A percentile compares a stretch with the other conserved stretches of the same genome.
Conservation (phyloP, 1,140 invertebrate species). For the Notospermus geniculatus region DNA sequence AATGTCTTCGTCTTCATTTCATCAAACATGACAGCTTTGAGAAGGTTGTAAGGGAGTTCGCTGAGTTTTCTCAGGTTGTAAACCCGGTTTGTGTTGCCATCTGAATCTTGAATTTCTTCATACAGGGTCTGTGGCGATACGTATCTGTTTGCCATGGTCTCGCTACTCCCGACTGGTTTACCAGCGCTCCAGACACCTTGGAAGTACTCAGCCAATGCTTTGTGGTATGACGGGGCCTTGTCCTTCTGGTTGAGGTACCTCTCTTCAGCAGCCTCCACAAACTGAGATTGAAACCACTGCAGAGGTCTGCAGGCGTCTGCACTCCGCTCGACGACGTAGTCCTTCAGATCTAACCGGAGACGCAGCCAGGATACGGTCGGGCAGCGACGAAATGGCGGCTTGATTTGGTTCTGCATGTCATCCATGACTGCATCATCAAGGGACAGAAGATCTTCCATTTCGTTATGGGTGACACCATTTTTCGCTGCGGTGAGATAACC, state of each 20-base stretch:
- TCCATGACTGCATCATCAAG: conserved; percentile 69
- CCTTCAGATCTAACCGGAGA: conserved; percentile 64
- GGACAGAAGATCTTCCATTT: conserved; percentile 72
- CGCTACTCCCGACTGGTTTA: conserved; percentile 39
- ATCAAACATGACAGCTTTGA: conserved; percentile 81
- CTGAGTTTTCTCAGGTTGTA: conserved; percentile 76
- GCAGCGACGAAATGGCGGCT: conserved; percentile 52
- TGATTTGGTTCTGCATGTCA: conserved; percentile 33
- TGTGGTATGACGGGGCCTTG: conserved; percentile 55
- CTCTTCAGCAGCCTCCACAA: conserved; percentile 61
- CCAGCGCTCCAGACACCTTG: conserved; percentile 38
- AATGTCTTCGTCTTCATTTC: conserved; percentile 90
- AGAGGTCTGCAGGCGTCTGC: conserved; percentile 63
- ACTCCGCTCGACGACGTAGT: conserved; percentile 65
- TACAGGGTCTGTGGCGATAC: conserved; percentile 37
- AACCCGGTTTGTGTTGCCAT: conserved; percentile 67
- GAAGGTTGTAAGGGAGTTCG: conserved; percentile 73
- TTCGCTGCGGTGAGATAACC: conserved; percentile 68
- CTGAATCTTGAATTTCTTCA: conserved; percentile 68
- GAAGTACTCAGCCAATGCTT: conserved; percentile 62
- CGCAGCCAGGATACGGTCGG: conserved; percentile 68
- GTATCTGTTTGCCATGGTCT: conserved; percentile 33
- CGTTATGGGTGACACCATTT: conserved; percentile 70
- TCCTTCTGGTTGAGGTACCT: conserved; percentile 58
- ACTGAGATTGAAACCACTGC: conserved; percentile 65